A percentile compares a stretch with the other conserved stretches of the same genome.
Conservation (phyloP, 2,797 vertebrate genomes). For the Percopsis omiscomaycus region DNA sequence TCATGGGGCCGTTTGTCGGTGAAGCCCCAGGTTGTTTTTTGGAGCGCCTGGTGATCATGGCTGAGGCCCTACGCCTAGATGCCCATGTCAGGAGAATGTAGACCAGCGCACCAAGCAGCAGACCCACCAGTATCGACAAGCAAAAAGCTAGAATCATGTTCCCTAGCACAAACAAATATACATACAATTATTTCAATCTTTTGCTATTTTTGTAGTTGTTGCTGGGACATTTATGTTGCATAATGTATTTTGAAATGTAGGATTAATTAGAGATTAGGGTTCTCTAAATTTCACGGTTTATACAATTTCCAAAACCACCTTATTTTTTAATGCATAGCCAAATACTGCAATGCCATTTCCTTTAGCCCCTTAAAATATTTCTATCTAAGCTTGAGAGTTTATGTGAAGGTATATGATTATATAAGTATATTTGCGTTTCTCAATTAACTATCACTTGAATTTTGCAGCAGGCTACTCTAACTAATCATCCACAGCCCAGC, state of each 20-base stretch:
- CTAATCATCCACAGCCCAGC: background rate
- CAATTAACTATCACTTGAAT: background rate
- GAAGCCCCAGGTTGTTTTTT: conserved; percentile 69
- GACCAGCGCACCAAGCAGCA: conserved; percentile 87
- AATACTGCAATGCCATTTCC: background rate
- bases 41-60: conserved; percentile 85
- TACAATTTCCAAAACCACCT: no score
- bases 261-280: no score
- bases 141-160: conserved; percentile 91
- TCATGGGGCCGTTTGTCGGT: conserved; percentile 51
- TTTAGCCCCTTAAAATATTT: background rate
- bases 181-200: no score
- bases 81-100: conserved; percentile 86
- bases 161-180: conserved; percentile 66
- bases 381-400: background rate
- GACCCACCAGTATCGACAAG: conserved; percentile 86
- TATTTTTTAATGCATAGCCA: no score
- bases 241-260: no score
- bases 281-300: no score
- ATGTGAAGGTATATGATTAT: background rate
- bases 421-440: background rate
- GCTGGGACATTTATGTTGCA: no score
- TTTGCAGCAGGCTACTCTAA: background rate
- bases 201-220: no score
- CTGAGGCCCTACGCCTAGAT: conserved; percentile 85